Base-by-base conservation (phyloP, 35 echinoderm and acorn worm genomes). In the Ptychodera flava region DNA sequence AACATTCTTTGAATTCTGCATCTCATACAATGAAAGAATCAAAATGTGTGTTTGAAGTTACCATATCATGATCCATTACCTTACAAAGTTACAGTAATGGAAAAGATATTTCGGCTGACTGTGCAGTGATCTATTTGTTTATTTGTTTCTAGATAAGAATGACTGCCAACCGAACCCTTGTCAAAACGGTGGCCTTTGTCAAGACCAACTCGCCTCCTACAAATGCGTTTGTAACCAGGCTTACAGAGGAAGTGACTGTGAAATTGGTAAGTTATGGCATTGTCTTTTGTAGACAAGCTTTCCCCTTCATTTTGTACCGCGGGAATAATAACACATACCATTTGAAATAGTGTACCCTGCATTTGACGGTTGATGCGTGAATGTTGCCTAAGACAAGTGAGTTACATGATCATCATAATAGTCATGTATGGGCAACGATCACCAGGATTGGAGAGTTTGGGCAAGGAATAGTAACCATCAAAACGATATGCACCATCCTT, bases 131-230 rank as follows among this genome's bases (percentile, higher is more conserved):
- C 1, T 79, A n/a, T n/a, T n/a, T n/a, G n/a, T 79, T 10, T 30
- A 30, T 79, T 79, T 79, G 29, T 79, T 79, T 79, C 33, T 32
- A 79, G 78, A 79, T n/a, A 10, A 30, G 1, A n/a, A 79, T 79
- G 78, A 79, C 1, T 79, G 78, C 28, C n/a, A 28, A 1, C 33
- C 78, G 28, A 28, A 79, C 78, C 78, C 78, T 10, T 79, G 78
- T 79, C 1, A 30, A 10, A 79, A 79, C 28, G 78, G 78, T 1
- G 78, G n/a, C n/a, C n/a, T n/a, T 79, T 79, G 78, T 79, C 2
- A 30, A 30, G 78, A 79, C 28, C 10, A 32, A 10, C n/a, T 79
- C 10, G 33, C 29, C 28, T 1, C 1, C 1, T 79, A 79, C 33
- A n/a, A 10, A 79, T 79, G 78, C 33, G 1, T 30, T 30, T 79